Evolutionary conservation across 1,140 invertebrate genomes (phyloP).

Genomic region (Euwallacea fornicatus): DNA sequence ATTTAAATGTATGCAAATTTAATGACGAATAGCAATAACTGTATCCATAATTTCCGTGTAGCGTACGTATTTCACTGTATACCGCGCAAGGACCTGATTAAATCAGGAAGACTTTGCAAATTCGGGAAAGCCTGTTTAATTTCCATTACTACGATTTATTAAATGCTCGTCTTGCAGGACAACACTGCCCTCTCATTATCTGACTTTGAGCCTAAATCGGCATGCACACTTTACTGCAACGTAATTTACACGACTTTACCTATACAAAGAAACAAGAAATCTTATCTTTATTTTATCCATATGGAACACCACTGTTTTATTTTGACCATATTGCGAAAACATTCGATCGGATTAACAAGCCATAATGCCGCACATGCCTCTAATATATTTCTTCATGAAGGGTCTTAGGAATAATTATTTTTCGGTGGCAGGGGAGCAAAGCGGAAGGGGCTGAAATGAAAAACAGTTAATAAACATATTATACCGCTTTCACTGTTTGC

Average conservation of each 20-base stretch:
- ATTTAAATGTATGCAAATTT: conserved; percentile 34
- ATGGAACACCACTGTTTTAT: no score
- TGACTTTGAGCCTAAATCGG: no score
- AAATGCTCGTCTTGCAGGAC: no score
- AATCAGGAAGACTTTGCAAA: conserved; percentile 4
- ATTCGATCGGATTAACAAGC: not conserved
- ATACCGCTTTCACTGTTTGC: conserved; percentile 36
- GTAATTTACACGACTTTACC: no score
- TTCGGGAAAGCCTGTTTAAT: not conserved
- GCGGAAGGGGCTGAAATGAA: conserved; percentile 18
- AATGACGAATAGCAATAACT: conserved; percentile 32
- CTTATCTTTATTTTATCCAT: no score
- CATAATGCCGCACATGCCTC: not conserved
- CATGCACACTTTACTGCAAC: no score
- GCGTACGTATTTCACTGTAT: conserved; percentile 5
- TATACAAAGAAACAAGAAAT: no score
- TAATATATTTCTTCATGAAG: conserved; percentile 3
- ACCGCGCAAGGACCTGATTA: conserved; percentile 10
- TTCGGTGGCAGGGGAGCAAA: not conserved
- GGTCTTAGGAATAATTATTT: conserved; percentile 30
- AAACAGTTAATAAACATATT: conserved; percentile 40
- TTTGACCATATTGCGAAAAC: not conserved
- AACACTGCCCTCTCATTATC: no score
- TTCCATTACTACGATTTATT: not conserved
- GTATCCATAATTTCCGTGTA: conserved; percentile 25